phyloP scores from a whole-genome alignment of 2,797 vertebrate genomes.

The Fratercula arctica region DNA sequence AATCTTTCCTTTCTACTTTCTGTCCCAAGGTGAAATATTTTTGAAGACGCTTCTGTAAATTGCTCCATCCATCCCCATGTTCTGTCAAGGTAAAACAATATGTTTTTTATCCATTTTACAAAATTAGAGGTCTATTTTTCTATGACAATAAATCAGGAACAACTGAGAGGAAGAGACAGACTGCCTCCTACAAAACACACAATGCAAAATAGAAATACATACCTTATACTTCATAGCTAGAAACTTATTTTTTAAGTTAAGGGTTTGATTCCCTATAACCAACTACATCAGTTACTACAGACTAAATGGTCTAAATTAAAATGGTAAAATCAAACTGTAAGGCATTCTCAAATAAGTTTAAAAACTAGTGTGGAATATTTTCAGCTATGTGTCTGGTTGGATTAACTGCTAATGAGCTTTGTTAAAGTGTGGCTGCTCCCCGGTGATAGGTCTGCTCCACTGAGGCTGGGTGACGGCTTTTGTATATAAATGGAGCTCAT shows the following conservation, averaged over 20 bases:
- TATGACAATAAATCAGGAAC: background rate
- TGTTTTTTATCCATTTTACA: background rate
- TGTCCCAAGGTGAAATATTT: background rate
- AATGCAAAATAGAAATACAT: background rate
- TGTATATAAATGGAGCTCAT: background rate
- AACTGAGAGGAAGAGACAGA: background rate
- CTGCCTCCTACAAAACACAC: background rate
- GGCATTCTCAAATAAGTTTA: background rate
- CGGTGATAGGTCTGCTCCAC: background rate
- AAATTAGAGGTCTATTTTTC: background rate
- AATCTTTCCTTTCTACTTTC: background rate
- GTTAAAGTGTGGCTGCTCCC: background rate
- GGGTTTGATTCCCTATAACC: background rate
- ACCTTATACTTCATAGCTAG: background rate
- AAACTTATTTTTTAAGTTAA: background rate
- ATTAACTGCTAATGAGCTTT: background rate
- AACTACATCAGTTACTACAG: background rate
- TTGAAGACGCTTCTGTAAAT: background rate
- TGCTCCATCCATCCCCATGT: background rate
- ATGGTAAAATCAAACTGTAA: background rate
- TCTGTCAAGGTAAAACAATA: background rate
- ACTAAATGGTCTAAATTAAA: background rate
- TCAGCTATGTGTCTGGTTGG: background rate
- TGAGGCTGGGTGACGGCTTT: background rate
- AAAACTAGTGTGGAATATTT: background rate